Conservation (phyloP, 1,140 invertebrate genomes). For the Bombus pascuorum region DNA sequence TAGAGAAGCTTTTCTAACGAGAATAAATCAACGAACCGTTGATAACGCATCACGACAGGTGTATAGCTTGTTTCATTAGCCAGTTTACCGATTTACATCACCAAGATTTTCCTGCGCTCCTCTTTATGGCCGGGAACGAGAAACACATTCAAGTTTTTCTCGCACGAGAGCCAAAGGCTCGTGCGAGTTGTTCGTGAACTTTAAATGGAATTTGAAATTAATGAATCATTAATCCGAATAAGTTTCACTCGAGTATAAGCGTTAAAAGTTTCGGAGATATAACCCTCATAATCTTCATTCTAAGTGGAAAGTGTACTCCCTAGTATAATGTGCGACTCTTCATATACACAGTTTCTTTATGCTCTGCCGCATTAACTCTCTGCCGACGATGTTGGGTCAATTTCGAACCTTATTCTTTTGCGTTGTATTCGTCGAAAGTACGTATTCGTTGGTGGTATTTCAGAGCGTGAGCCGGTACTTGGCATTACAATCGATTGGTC, state of each 20-base stretch:
- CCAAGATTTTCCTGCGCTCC: neutral
- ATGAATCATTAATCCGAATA: constrained; percentile 27
- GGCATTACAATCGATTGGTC: neutral
- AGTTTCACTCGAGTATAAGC: constrained; percentile 16
- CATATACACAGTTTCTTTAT: neutral
- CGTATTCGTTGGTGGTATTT: neutral
- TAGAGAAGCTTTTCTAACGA: neutral
- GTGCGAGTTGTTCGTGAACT: neutral
- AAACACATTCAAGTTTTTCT: neutral
- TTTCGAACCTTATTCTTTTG: neutral
- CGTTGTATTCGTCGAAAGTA: neutral
- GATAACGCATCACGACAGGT: constrained; percentile 48
- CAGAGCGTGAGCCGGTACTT: neutral
- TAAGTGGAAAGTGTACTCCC: neutral
- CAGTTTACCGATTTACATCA: neutral
- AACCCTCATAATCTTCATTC: constrained; percentile 14
- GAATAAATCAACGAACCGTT: constrained; percentile 45
- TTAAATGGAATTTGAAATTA: constrained; percentile 37
- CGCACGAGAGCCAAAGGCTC: neutral
- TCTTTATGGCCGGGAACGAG: neutral
- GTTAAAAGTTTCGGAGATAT: constrained; percentile 11
- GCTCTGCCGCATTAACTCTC: neutral
- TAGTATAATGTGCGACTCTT: neutral
- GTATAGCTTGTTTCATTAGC: neutral
- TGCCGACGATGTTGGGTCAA: neutral